Evolutionary conservation across 2,888 invertebrate genomes (phyloP).

Genomic region (Drosophila atroscutellata): DNA sequence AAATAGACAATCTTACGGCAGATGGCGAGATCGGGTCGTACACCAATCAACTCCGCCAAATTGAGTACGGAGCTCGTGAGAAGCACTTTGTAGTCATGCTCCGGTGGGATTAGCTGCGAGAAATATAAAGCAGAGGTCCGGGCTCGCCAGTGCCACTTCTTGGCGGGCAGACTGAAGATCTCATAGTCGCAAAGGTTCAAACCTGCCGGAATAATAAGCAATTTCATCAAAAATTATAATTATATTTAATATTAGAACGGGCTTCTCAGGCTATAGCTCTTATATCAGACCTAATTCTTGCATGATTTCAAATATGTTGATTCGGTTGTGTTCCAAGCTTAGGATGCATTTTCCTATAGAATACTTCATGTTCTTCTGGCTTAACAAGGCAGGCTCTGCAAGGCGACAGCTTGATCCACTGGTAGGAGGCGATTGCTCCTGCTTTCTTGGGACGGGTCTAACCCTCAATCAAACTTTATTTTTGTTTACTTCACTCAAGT

Average conservation of each 20-base stretch:
- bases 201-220: conserved; percentile 61
- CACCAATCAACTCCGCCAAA: conserved; percentile 89
- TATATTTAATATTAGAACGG: background rate
- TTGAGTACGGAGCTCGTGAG: conserved; percentile 90
- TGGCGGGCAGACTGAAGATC: conserved; percentile 87
- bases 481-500: background rate
- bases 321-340: background rate
- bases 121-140: conserved; percentile 89
- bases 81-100: conserved; percentile 86
- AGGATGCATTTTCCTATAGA: background rate
- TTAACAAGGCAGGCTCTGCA: background rate
- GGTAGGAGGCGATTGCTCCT: background rate
- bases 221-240: background rate
- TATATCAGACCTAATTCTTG: background rate
- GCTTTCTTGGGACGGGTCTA: background rate
- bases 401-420: background rate
- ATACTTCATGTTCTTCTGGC: background rate
- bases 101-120: conserved; percentile 87
- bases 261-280: background rate
- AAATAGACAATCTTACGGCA: conserved; percentile 90
- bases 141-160: conserved; percentile 93
- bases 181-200: conserved; percentile 83
- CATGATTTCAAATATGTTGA: background rate
- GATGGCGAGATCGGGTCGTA: conserved; percentile 87
- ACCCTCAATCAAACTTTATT: background rate